These are phyloP conservation scores for Empis stercorea DNA, from an alignment of 2,888 invertebrate genomes.

Conservation along the genomic window DNA sequence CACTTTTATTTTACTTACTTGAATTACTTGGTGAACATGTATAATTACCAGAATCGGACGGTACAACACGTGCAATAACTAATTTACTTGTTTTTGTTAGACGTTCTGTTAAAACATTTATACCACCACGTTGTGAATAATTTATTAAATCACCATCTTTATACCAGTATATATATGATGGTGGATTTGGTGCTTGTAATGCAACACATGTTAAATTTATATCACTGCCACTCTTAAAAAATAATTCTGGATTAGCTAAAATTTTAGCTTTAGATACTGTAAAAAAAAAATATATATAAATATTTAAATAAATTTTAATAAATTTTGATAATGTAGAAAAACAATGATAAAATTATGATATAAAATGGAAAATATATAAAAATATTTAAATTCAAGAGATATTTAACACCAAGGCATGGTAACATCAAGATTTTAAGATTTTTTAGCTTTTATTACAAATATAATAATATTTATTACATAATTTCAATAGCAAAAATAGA, in stretches of 20 bases:
- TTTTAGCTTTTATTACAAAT: no score
- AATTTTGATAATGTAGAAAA: no score
- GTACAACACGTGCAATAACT: constrained; percentile 67
- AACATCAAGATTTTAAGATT: no score
- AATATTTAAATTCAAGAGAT: no score
- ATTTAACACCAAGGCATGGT: no score
- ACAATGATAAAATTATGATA: no score
- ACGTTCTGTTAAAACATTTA: constrained; percentile 76
- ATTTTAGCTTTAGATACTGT: constrained; percentile 83
- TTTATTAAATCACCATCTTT: constrained; percentile 71
- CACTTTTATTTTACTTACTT: constrained; percentile 35
- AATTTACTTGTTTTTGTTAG: constrained; percentile 73
- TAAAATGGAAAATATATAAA: no score
- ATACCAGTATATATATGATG: constrained; percentile 72
- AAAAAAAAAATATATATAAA: background rate
- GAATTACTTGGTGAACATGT: constrained; percentile 79
- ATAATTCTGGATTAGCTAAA: constrained; percentile 70
- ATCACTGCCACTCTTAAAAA: constrained; percentile 80
- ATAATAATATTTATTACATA: no score
- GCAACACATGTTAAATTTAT: constrained; percentile 84
- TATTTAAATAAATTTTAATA: background rate
- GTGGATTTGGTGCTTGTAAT: constrained; percentile 52
- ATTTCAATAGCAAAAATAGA: no score
- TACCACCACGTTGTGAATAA: constrained; percentile 74
- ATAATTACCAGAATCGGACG: constrained; percentile 76